Base-by-base conservation (phyloP, 2,797 vertebrate genomes). In the Lophius americanus region DNA sequence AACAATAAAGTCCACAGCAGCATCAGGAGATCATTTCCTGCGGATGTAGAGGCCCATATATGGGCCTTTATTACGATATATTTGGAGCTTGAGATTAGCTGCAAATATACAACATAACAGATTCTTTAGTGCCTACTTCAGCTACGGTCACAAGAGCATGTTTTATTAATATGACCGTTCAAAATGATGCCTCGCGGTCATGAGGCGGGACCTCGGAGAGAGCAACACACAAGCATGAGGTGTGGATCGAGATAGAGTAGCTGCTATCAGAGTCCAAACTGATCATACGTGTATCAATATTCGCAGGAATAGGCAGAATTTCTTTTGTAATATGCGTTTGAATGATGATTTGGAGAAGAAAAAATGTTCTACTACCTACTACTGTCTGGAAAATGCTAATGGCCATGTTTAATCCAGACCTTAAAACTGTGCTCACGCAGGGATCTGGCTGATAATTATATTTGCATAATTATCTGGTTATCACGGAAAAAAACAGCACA, bases 141-240 rank as follows among this genome's bases (percentile, higher is more conserved):
- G 54, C 9, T 9, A 35, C 60, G 37, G 62, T 59, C 35, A 55
- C 50, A 59, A 60, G 53, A 57, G 43, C 50, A 52, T 68, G 7
- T 46, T 64, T 38, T 68, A 23, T 71, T 69, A 60, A 51, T 63
- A 67, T 71, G 65, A 70, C 48, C 11, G 9, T 52, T 23, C 38
- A 13, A 46, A 75, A 58, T 46, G 53, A 52, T 69, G 68, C 49
- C 56, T 10, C 3, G 50, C 53, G 68, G 56, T 47, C 63, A 54
- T 37, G 35, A 73, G 58, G 52, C 32, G 51, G 70, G 61, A 71
- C 56, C 63, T 80, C 68, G n/a, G 60, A 54, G 54, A 75, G 61
- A 73, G 69, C 48, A 42, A 6, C 44, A 12, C 47, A 50, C 53
- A 55, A 33, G 57, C 59, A 55, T 6, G 35, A 79, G 65, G 63